Evolutionary conservation across 2,113 vertebrate genomes (phyloP).

Genomic region (Cinclus cinclus): DNA sequence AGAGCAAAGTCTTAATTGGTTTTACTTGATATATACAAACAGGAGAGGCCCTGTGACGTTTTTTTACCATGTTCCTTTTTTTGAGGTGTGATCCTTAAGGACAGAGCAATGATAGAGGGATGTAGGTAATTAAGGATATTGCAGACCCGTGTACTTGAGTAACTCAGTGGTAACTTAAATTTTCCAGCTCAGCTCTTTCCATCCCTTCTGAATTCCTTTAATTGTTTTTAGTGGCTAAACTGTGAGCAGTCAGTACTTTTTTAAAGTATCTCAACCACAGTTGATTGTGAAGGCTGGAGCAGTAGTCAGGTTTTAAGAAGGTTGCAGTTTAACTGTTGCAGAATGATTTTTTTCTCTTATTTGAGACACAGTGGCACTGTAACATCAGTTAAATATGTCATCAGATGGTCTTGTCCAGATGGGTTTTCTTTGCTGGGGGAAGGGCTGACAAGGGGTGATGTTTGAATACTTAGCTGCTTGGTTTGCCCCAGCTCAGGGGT

Average conservation of each 20-base stretch:
- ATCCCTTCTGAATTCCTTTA: background rate
- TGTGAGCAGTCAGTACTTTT: background rate
- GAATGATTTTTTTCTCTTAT: background rate
- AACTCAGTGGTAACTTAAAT: background rate
- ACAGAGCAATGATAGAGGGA: background rate
- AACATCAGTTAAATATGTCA: background rate
- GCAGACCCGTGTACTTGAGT: background rate
- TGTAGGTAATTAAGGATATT: background rate
- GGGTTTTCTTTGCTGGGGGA: background rate
- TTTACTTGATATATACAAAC: background rate
- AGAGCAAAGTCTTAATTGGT: background rate
- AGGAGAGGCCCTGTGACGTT: background rate
- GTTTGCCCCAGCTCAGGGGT: background rate
- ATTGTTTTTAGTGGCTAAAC: background rate
- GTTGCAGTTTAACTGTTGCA: background rate
- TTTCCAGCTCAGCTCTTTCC: background rate
- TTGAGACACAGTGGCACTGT: background rate
- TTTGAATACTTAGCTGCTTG: background rate
- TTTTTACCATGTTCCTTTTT: background rate
- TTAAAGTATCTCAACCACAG: background rate
- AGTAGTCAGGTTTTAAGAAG: background rate
- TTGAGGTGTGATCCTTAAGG: background rate
- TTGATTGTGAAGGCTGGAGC: background rate
- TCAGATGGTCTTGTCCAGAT: background rate
- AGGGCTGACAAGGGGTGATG: background rate